These are phyloP conservation scores for Cirrhinus molitorella DNA, from an alignment of 2,797 vertebrate species.

Conservation along the genomic window DNA sequence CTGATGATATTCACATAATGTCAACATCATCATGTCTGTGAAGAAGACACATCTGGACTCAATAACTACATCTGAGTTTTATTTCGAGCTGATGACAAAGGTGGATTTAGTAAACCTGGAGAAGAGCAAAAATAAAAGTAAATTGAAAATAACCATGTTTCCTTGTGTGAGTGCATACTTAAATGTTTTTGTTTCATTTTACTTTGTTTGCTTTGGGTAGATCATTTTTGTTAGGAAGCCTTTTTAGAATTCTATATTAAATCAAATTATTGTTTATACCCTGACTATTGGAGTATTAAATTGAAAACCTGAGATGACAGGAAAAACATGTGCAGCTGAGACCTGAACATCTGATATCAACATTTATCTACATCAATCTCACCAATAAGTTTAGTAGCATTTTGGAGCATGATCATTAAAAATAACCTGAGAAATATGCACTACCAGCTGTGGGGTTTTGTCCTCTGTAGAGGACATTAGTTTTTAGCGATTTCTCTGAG, in stretches of 20 bases:
- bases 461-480: no score
- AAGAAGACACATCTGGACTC: background rate
- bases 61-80: background rate
- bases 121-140: background rate
- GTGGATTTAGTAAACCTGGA: no score
- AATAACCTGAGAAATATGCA: background rate
- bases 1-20: no score
- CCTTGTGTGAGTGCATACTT: background rate
- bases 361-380: background rate
- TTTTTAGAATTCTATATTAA: background rate
- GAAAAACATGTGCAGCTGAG: background rate
- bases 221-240: background rate
- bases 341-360: background rate
- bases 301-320: constrained; percentile 19
- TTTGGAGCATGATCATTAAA: background rate
- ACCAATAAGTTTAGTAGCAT: background rate
- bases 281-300: background rate
- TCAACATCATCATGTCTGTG: background rate
- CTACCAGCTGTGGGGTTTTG: no score
- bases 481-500: no score
- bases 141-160: background rate
- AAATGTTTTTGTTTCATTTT: background rate
- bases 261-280: background rate
- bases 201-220: background rate
- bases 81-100: background rate